Evolutionary conservation across 2,113 vertebrate genomes (phyloP), one percentile per base, ranked within the genome.

Genomic region (Sarotherodon lohbergeri): DNA sequence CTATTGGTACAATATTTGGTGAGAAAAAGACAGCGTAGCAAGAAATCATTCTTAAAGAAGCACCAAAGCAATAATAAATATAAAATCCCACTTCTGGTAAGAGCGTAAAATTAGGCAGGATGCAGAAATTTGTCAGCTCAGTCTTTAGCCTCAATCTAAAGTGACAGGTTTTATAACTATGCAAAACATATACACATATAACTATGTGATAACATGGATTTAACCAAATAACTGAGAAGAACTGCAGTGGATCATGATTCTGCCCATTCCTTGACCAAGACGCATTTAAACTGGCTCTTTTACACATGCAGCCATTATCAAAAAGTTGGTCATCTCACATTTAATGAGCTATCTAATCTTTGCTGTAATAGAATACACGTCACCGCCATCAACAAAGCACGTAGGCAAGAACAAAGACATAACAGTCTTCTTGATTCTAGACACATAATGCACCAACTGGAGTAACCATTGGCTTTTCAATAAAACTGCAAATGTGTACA

Each of bases 401-500:
- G 93, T 94, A 96, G 89, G 92, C 93, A 83, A 48, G 71, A 93
- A 95, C 95, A 95, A 95, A 95, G 95, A 92, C 88, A 29, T 46
- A 48, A 93, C 93, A 93, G 93, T 95, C 89, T 90, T 84, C 89
- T 90, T 78, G 88, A 83, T 89, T 85, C 66, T 81, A 90, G 87
- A 86, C 80, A 73, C 55, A 94, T 91, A 91, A 94, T 88, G 73
- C 93, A 91, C 71, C 61, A n/a, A 82, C 85, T 93, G 91, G 80
- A 93, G 92, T 89, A 89, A 89, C 88, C 88, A 89, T 87, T 83
- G 91, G 91, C 93, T 93, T 89, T 92, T 91, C 87, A 84, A 80
- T 14, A 81, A 84, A 90, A 93, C 90, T 87, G 87, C 79, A 86
- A 95, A 90, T 90, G 88, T 90, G 88, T 91, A 89, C 41, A 88